These are phyloP conservation scores for Simalia tracyae DNA, from an alignment of 2,797 vertebrate genomes.

Conservation along the genomic window DNA sequence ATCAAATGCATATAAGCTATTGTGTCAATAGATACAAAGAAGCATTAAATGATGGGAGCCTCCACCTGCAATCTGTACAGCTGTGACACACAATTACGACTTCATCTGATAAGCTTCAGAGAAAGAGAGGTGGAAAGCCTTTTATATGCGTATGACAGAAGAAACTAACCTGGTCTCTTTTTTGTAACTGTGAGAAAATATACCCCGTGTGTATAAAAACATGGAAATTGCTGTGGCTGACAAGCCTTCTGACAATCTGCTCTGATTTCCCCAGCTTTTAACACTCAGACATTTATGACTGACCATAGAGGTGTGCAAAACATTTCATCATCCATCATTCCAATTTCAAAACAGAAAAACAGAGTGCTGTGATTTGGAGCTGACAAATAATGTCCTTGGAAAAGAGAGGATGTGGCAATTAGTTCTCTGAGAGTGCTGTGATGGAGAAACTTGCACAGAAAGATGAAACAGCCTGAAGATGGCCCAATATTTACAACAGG, in stretches of 20 bases:
- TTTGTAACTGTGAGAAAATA: background rate
- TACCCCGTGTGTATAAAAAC: background rate
- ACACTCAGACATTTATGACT: background rate
- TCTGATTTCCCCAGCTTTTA: background rate
- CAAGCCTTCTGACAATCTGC: background rate
- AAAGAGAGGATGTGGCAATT: background rate
- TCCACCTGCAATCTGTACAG: background rate
- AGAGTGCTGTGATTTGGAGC: background rate
- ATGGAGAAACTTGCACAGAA: too few species aligned
- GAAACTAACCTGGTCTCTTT: background rate
- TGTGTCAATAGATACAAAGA: background rate
- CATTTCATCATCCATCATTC: background rate
- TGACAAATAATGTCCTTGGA: background rate
- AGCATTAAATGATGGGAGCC: background rate
- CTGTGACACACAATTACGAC: background rate
- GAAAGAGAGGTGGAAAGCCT: background rate
- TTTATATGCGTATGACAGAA: background rate
- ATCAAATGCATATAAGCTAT: background rate
- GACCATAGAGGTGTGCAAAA: background rate
- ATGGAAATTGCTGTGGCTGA: background rate
- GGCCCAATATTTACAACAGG: background rate
- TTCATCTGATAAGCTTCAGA: background rate
- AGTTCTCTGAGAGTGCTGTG: background rate
- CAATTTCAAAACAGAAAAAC: background rate
- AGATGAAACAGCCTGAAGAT: background rate